These are phyloP conservation scores for pig (Sus scrofa) DNA, from an alignment of 2,113 vertebrate species.

Conservation along the genomic window DNA sequence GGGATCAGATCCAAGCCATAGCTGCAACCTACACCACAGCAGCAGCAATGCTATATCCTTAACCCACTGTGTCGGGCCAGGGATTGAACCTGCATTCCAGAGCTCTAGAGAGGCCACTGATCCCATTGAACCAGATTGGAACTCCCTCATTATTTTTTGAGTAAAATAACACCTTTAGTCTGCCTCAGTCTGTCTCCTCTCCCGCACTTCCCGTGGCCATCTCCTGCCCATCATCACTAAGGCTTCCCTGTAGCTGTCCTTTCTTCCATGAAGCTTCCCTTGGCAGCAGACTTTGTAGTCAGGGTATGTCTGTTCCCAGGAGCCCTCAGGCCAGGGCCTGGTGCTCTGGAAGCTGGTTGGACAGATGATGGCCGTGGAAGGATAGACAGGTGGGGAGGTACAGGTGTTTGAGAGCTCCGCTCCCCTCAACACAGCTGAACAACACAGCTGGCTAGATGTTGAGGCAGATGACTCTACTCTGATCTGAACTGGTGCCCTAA, in stretches of 20 bases:
- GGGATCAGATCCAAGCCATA: too few species aligned
- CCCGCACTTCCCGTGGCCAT: background rate
- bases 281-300: background rate
- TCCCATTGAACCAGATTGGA: too few species aligned
- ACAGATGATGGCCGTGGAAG: background rate
- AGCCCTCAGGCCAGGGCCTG: too few species aligned
- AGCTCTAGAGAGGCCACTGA: too few species aligned
- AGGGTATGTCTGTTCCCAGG: background rate
- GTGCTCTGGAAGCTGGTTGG: background rate
- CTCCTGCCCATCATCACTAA: background rate
- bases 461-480: background rate
- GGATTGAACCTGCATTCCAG: too few species aligned
- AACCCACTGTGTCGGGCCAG: too few species aligned
- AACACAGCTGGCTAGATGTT: background rate
- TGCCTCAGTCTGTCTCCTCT: fast-evolving
- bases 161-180: background rate
- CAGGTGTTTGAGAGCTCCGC: background rate
- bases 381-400: background rate
- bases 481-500: background rate
- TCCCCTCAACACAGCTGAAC: background rate
- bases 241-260: too few species aligned
- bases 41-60: too few species aligned
- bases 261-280: background rate
- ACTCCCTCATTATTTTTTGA: background rate
- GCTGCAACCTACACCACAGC: too few species aligned